Base-by-base conservation (phyloP, 37 sponge, comb jelly and placozoan genomes). In the Chondrosia reniformis region DNA sequence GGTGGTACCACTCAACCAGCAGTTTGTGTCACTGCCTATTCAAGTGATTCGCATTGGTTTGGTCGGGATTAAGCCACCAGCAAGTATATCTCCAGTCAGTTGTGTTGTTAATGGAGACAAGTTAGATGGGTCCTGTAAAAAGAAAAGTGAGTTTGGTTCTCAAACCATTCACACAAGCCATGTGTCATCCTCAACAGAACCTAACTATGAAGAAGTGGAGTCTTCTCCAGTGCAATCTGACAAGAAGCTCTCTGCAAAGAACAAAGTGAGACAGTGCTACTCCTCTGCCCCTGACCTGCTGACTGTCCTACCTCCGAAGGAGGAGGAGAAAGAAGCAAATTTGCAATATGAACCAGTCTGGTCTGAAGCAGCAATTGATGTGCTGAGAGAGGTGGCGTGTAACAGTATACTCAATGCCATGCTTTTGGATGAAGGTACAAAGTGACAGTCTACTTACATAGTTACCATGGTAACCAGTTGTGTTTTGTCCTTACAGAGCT, bases 371-470 rank as follows among this genome's bases (percentile, higher is more conserved):
- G 72, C 72, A 2, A 40, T 69, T 22, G 72, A 36, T 21, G 4
- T 40, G 41, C 41, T 69, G 44, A 38, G 37, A 19, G 43, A 69
- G 19, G n/a, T 69, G n/a, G 42, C 36, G 12, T 21, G 36, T 0
- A 25, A 40, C 24, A 36, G 42, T 24, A 44, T 69, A 3, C 43
- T 69, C 43, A 13, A 17, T 38, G 72, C 72, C 3, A 34, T 69
- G 32, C 44, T 69, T 39, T 40, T 69, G 42, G 72, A 69, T 13
- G 72, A 69, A 69, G 72, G 72, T 69, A 24, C 24, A n/a, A n/a
- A n/a, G n/a, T n/a, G n/a, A n/a, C n/a, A n/a, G n/a, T n/a, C n/a
- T n/a, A n/a, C n/a, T n/a, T n/a, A n/a, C n/a, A n/a, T n/a, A n/a
- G n/a, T n/a, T n/a, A n/a, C n/a, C n/a, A n/a, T n/a, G n/a, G n/a